Evolutionary conservation across 2,113 vertebrate species (phyloP).

Genomic region (Poecilia latipinna): DNA sequence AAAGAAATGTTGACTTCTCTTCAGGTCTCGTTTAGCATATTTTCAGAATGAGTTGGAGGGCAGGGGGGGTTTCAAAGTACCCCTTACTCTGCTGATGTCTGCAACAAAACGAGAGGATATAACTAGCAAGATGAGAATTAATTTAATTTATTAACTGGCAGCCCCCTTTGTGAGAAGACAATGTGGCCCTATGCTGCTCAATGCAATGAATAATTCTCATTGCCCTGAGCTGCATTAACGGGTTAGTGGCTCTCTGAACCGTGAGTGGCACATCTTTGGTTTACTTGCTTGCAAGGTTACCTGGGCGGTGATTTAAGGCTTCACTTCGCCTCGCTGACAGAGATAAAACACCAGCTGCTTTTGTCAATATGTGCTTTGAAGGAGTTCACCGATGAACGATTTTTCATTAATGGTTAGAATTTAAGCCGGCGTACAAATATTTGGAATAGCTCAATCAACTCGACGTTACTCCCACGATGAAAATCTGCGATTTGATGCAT

Average conservation of each 20-base stretch:
- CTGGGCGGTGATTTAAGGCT: constrained; percentile 13
- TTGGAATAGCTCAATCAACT: not conserved
- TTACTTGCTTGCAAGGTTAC: constrained; percentile 30
- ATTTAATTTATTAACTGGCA: constrained; percentile 60
- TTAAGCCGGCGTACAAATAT: not conserved
- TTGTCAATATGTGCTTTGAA: constrained; percentile 19
- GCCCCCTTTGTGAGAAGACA: constrained; percentile 46
- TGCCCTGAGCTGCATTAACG: constrained; percentile 33
- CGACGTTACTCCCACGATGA: not conserved
- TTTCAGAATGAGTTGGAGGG: not conserved
- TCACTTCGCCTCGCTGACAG: constrained; percentile 16
- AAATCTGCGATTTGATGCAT: not conserved
- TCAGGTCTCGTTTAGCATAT: not conserved
- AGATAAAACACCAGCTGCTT: constrained; percentile 1
- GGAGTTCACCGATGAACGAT: not conserved
- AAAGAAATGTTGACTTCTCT: constrained; percentile 21
- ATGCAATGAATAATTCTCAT: constrained; percentile 10
- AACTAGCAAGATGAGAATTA: constrained; percentile 41
- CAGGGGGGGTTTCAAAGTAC: not conserved
- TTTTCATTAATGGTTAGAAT: not conserved
- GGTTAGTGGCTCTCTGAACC: constrained; percentile 49
- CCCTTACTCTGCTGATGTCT: constrained; percentile 29
- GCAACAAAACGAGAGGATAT: constrained; percentile 36
- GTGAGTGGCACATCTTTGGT: not conserved
- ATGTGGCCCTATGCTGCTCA: constrained; percentile 21